Percentiles rank a stretch among this genome's conserved stretches.
Evolutionary conservation across 2,888 invertebrate genomes (phyloP).

Genomic region (Heliconius ismenius): DNA sequence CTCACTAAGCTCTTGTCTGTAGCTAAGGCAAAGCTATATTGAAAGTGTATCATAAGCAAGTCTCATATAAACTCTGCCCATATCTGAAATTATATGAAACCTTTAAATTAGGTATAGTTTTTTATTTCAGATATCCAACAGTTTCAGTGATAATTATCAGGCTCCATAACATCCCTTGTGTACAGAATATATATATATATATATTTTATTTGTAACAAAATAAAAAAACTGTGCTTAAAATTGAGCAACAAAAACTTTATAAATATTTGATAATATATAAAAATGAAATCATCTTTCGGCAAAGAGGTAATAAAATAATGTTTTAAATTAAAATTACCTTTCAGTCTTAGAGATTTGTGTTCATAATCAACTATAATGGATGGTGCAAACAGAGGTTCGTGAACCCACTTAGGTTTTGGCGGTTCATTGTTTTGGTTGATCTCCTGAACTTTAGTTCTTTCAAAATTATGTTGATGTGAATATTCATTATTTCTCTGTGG

Average conservation of each 20-base stretch:
- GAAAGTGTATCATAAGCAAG: background rate
- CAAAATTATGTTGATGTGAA: slow-evolving; percentile 43
- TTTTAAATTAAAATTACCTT: slow-evolving; percentile 68
- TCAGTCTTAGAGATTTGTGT: slow-evolving; percentile 82
- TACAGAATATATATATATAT: background rate
- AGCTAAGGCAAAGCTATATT: background rate
- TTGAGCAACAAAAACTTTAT: background rate
- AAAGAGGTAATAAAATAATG: background rate
- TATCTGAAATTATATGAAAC: background rate
- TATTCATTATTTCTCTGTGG: slow-evolving; percentile 50
- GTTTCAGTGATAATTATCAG: background rate
- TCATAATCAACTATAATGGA: slow-evolving; percentile 87
- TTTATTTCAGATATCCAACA: background rate
- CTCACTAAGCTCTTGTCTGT: background rate
- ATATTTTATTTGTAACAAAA: background rate
- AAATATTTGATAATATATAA: background rate
- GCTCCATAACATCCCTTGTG: background rate
- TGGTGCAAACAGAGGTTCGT: slow-evolving; percentile 78
- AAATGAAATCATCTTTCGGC: background rate
- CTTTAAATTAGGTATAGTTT: background rate
- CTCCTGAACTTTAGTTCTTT: slow-evolving; percentile 41
- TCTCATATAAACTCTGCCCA: background rate
- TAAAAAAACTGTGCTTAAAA: background rate
- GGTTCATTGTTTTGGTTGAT: slow-evolving; percentile 44
- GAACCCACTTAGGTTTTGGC: slow-evolving; percentile 60